Conservation (phyloP, 2,888 invertebrate genomes). For the Idaea aversata region DNA sequence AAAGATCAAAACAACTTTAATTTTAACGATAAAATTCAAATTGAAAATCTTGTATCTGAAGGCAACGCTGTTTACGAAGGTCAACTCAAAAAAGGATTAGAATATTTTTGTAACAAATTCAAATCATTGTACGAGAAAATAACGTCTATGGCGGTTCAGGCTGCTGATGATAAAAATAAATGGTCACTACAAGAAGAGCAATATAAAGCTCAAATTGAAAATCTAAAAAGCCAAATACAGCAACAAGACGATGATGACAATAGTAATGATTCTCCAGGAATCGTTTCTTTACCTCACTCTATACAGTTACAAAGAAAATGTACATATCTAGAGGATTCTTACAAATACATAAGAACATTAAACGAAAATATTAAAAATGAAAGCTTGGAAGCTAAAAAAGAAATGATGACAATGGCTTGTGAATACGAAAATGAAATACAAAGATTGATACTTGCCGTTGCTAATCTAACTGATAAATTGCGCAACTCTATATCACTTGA, state of each 20-base stretch:
- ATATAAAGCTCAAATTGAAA: conserved; percentile 68
- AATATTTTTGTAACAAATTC: conserved; percentile 70
- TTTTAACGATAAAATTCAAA: conserved; percentile 43
- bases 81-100: conserved; percentile 56
- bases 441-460: conserved; percentile 52
- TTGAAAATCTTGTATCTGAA: conserved; percentile 44
- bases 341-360: conserved; percentile 66
- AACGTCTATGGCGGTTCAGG: conserved; percentile 60
- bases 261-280: conserved; percentile 64
- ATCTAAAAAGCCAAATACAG: conserved; percentile 50
- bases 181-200: conserved; percentile 70
- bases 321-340: conserved; percentile 64
- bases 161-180: conserved; percentile 63
- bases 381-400: conserved; percentile 67
- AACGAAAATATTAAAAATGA: conserved; percentile 78
- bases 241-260: conserved; percentile 54
- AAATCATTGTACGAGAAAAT: conserved; percentile 68
- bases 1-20: conserved; percentile 47
- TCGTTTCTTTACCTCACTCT: conserved; percentile 43
- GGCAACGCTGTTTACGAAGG: conserved; percentile 52
- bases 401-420: conserved; percentile 60
- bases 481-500: conserved; percentile 69
- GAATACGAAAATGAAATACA: conserved; percentile 70
- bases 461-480: conserved; percentile 70
- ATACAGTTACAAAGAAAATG: conserved; percentile 63